phyloP scores from a whole-genome alignment of 2,113 vertebrate genomes.

The Zosterops pallidus region DNA sequence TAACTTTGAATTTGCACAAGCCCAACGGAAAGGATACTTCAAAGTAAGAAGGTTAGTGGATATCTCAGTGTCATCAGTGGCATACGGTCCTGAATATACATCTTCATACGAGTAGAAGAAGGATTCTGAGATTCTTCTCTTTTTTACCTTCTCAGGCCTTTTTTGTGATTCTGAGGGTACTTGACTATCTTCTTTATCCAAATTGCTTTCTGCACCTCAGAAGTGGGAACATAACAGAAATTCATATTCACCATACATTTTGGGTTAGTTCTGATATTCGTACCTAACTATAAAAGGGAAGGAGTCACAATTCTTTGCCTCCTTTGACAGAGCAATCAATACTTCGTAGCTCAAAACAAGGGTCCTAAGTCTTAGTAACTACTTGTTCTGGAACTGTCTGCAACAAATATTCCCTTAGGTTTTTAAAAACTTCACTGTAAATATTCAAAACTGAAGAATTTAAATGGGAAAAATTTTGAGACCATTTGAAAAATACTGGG shows the following conservation, averaged over 20 bases:
- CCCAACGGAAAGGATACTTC: constrained; percentile 81
- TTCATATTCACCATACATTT: background rate
- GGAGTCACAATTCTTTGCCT: background rate
- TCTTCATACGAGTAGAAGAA: constrained; percentile 80
- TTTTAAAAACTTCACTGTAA: background rate
- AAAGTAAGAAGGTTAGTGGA: constrained; percentile 81
- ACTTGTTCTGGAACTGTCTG: background rate
- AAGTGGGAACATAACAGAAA: constrained; percentile 4
- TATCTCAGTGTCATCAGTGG: constrained; percentile 77
- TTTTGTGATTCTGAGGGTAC: background rate
- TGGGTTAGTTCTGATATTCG: background rate
- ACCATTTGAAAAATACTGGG: background rate
- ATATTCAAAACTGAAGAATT: background rate
- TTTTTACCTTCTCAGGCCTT: background rate
- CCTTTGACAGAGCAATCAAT: background rate
- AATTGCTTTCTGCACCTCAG: background rate
- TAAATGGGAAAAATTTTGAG: background rate
- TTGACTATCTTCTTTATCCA: background rate
- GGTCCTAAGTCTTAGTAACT: background rate
- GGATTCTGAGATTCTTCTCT: constrained; percentile 68
- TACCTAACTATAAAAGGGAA: background rate
- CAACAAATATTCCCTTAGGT: background rate
- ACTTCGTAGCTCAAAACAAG: background rate
- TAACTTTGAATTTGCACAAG: background rate
- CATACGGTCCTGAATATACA: constrained; percentile 76